Evolutionary conservation across 2,797 vertebrate species (phyloP).

Genomic region (Malacoctenus gilli): DNA sequence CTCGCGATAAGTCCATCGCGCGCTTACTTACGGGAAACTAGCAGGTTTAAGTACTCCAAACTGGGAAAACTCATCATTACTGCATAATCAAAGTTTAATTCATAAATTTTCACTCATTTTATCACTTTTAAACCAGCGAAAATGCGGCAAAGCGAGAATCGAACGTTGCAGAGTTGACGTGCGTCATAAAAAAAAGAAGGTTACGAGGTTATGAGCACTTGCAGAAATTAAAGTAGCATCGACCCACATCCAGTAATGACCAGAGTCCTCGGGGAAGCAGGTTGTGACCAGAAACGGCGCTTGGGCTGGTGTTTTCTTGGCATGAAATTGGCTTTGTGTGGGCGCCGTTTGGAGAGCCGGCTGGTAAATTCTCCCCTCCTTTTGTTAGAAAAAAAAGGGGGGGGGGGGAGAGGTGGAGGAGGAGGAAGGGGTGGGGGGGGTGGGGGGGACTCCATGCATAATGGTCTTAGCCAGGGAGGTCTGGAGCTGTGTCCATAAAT

Average conservation of each 20-base stretch:
- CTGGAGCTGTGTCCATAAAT: slow-evolving; percentile 81
- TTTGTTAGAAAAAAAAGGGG: slow-evolving; percentile 63
- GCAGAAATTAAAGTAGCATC: slow-evolving; percentile 12
- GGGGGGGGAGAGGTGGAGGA: slow-evolving; percentile 46
- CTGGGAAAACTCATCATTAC: too few relatives aligned
- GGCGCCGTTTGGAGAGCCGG: slow-evolving; percentile 82
- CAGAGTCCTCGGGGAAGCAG: slow-evolving; percentile 53
- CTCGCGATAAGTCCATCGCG: too few relatives aligned
- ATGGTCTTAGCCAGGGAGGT: slow-evolving; percentile 79
- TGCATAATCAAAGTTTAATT: too few relatives aligned
- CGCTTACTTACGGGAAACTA: too few relatives aligned
- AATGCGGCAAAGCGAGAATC: too few relatives aligned
- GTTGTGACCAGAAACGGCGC: slow-evolving; percentile 73
- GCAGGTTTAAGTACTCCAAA: too few relatives aligned
- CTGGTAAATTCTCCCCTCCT: slow-evolving; percentile 81
- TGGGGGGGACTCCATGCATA: slow-evolving; percentile 74
- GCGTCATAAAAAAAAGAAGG: too few relatives aligned
- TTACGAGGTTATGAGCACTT: too few relatives aligned
- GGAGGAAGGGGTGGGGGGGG: slow-evolving; percentile 24
- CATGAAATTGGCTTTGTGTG: slow-evolving; percentile 85
- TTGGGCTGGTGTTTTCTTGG: slow-evolving; percentile 74
- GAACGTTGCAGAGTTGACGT: too few relatives aligned
- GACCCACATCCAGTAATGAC: not conserved
- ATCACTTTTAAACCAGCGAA: too few relatives aligned
- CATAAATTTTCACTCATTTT: too few relatives aligned